Percentiles rank a stretch among this genome's conserved stretches.
Conservation (phyloP, 2,888 invertebrate species). For the Cataglyphis rosenhaueri region DNA sequence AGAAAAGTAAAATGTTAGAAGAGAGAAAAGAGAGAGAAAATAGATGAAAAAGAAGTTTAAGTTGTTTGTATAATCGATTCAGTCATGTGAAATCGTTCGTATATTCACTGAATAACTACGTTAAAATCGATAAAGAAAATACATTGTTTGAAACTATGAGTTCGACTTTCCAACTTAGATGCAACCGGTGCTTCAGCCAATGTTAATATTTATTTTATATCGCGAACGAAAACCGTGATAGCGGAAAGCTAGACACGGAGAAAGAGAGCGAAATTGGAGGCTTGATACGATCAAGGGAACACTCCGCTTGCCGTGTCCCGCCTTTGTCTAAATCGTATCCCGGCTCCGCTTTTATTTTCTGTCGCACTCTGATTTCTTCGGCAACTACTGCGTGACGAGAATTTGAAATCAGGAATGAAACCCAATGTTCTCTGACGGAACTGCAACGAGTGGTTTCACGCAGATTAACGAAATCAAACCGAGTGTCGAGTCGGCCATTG, state of each 20-base stretch:
- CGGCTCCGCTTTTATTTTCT: slow-evolving; percentile 61
- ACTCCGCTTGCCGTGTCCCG: slow-evolving; percentile 36
- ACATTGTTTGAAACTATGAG: slow-evolving; percentile 37
- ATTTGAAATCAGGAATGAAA: slow-evolving; percentile 62
- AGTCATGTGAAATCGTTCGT: slow-evolving; percentile 30
- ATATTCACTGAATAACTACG: slow-evolving; percentile 30
- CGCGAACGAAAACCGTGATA: neutral
- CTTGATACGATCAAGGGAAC: slow-evolving; percentile 57
- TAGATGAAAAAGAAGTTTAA: neutral
- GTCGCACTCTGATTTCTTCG: slow-evolving; percentile 72
- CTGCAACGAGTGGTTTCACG: slow-evolving; percentile 60
- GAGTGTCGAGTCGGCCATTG: slow-evolving; percentile 35
- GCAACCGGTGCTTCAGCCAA: slow-evolving; percentile 40
- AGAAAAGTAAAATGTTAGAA: neutral
- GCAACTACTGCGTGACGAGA: slow-evolving; percentile 70
- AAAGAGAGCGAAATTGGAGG: slow-evolving; percentile 64
- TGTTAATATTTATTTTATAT: slow-evolving; percentile 52
- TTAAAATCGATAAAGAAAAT: slow-evolving; percentile 50
- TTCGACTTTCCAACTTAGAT: slow-evolving; percentile 45
- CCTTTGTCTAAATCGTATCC: slow-evolving; percentile 70
- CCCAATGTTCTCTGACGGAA: slow-evolving; percentile 52
- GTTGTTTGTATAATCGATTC: slow-evolving; percentile 9
- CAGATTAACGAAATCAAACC: slow-evolving; percentile 57
- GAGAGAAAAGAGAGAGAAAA: neutral
- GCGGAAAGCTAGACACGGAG: neutral